These are phyloP conservation scores for Epinotia ramella DNA, from an alignment of 2,888 invertebrate genomes.

Conservation along the genomic window DNA sequence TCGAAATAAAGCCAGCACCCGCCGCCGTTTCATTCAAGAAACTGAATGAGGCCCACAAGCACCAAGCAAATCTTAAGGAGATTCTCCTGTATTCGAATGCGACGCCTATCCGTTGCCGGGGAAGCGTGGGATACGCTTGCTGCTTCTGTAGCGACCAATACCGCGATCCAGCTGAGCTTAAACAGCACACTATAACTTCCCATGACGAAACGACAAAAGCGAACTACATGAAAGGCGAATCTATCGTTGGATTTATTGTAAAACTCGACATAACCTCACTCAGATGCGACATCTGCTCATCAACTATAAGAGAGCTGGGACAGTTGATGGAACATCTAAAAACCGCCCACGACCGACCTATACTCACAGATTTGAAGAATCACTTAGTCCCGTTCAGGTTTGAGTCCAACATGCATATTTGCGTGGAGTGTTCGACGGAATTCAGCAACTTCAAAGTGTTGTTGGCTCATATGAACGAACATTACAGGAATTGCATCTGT, in stretches of 20 bases:
- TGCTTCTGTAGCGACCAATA: slow-evolving; percentile 66
- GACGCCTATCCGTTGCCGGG: slow-evolving; percentile 67
- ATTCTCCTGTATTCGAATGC: slow-evolving; percentile 69
- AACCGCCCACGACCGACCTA: slow-evolving; percentile 53
- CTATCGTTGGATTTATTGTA: slow-evolving; percentile 54
- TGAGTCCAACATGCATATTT: slow-evolving; percentile 45
- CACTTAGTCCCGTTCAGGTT: slow-evolving; percentile 65
- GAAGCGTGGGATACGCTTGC: slow-evolving; percentile 66
- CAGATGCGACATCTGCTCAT: slow-evolving; percentile 58
- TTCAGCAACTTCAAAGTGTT: slow-evolving; percentile 64
- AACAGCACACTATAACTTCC: slow-evolving; percentile 59
- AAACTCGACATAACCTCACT: slow-evolving; percentile 66
- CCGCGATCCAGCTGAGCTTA: slow-evolving; percentile 61
- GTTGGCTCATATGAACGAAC: slow-evolving; percentile 67
- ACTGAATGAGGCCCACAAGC: slow-evolving; percentile 54
- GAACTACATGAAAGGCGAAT: slow-evolving; percentile 60
- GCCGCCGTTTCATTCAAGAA: slow-evolving; percentile 37
- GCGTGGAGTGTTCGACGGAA: slow-evolving; percentile 46
- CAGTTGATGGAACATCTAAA: slow-evolving; percentile 57
- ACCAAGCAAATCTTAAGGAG: slow-evolving; percentile 63
- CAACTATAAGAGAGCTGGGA: slow-evolving; percentile 51
- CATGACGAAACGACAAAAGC: slow-evolving; percentile 59
- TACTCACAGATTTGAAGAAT: slow-evolving; percentile 56
- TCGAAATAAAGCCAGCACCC: slow-evolving; percentile 29
- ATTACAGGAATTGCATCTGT: slow-evolving; percentile 77